These are phyloP conservation scores for Andrena dorsata DNA, from an alignment of 2,888 invertebrate species.

Conservation along the genomic window DNA sequence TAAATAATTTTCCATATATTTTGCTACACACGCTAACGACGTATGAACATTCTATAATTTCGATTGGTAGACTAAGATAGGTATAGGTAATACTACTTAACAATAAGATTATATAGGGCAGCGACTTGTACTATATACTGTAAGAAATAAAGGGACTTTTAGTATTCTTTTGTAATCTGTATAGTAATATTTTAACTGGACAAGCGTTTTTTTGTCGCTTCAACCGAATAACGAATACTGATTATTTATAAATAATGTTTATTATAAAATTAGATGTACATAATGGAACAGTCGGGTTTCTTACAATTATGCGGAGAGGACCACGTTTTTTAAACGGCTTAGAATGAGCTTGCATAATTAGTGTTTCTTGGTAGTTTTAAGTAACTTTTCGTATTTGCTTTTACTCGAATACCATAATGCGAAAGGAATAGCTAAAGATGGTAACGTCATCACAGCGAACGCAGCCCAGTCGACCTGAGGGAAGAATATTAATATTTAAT, in stretches of 20 bases:
- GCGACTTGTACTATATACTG: constrained; percentile 22
- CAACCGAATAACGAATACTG: not conserved
- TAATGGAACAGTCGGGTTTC: constrained; percentile 77
- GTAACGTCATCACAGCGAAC: constrained; percentile 98
- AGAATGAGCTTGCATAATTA: constrained; percentile 66
- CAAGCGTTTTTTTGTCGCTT: not conserved
- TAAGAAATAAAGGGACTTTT: constrained; percentile 42
- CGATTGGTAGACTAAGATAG: constrained; percentile 7
- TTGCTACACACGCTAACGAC: constrained; percentile 6
- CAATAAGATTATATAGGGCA: constrained; percentile 3
- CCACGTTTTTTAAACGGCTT: constrained; percentile 64
- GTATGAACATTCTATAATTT: constrained; percentile 15
- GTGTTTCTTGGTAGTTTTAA: constrained; percentile 89
- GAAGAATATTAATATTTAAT: constrained; percentile 49
- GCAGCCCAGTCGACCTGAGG: constrained; percentile 95
- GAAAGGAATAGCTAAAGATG: constrained; percentile 97
- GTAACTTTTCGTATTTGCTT: constrained; percentile 95
- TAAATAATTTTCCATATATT: constrained; percentile 20
- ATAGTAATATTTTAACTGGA: not conserved
- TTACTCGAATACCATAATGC: constrained; percentile 98
- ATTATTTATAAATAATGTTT: constrained; percentile 81
- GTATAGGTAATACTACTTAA: constrained; percentile 31
- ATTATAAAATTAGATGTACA: constrained; percentile 80
- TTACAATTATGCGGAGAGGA: constrained; percentile 75
- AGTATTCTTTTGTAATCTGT: constrained; percentile 2